Percentiles rank a stretch among this genome's conserved stretches.
phyloP scores from a whole-genome alignment of 2,113 vertebrate genomes.

The Muntiacus muntjak region DNA sequence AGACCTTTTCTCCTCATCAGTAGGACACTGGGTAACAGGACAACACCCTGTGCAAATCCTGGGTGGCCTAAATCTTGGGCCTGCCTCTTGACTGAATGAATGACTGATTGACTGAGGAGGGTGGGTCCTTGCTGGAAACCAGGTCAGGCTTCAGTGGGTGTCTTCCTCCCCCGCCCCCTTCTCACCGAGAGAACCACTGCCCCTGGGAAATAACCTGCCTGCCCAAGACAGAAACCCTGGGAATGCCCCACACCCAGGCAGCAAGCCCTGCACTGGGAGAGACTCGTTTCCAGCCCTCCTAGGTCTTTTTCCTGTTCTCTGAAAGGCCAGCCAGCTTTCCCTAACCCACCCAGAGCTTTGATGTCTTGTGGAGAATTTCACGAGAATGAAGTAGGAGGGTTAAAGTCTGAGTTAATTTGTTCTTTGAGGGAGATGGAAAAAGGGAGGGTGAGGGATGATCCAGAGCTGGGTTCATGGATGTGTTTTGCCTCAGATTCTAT shows the following conservation, averaged over 20 bases:
- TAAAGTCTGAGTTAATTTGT: conserved; percentile 3
- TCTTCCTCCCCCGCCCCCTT: conserved; percentile 54
- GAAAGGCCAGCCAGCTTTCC: not conserved
- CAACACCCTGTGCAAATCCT: conserved; percentile 29
- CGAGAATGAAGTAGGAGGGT: not conserved
- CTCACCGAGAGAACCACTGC: conserved; percentile 27
- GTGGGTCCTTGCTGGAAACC: conserved; percentile 58
- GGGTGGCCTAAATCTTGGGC: conserved; percentile 55
- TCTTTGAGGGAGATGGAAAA: not conserved
- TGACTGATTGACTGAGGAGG: conserved; percentile 17
- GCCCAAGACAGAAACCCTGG: not conserved
- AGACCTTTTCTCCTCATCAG: not conserved
- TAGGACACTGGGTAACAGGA: conserved; percentile 23
- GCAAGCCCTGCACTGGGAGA: not conserved
- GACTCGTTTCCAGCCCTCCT: not conserved
- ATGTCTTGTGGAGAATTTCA: not conserved
- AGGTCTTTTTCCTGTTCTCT: not conserved
- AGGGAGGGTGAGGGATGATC: not conserved
- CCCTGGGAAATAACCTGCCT: conserved; percentile 42
- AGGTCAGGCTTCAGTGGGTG: conserved; percentile 53
- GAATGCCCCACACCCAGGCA: conserved; percentile 12
- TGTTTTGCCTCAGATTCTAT: not conserved
- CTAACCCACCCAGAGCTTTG: not conserved
- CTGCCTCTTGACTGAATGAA: conserved; percentile 24
- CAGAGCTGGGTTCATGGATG: not conserved